These are phyloP conservation scores for Cenopis cana DNA, from an alignment of 2,888 invertebrate genomes.

Conservation along the genomic window DNA sequence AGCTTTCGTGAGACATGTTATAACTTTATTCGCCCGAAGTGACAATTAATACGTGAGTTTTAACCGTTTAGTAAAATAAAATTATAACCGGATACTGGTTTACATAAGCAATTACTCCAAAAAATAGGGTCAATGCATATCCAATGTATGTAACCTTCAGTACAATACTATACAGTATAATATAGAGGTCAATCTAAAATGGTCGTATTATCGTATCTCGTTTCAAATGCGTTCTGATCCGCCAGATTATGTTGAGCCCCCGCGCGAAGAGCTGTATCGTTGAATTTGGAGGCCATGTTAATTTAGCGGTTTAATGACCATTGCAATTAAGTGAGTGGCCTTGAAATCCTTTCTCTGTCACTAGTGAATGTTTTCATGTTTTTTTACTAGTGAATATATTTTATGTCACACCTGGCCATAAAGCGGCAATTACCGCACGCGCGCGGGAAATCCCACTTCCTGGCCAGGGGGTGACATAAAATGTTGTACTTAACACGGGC, in stretches of 20 bases:
- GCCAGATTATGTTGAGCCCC: conserved; percentile 15
- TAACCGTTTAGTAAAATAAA: too few relatives aligned
- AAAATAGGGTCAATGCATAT: conserved; percentile 11
- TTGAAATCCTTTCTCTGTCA: conserved; percentile 39
- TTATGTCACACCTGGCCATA: too few relatives aligned
- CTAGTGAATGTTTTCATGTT: conserved; percentile 18
- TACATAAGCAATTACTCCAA: conserved; percentile 19
- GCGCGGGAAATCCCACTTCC: too few relatives aligned
- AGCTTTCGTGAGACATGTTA: too few relatives aligned
- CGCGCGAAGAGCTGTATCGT: neutral
- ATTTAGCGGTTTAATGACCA: conserved; percentile 22
- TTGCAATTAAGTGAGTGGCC: conserved; percentile 27
- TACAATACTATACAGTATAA: neutral
- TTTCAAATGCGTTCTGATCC: conserved; percentile 18
- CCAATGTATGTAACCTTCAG: conserved; percentile 8
- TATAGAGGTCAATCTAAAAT: neutral
- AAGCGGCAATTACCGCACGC: too few relatives aligned
- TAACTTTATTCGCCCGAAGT: too few relatives aligned
- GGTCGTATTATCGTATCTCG: conserved; percentile 26
- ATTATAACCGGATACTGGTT: conserved; percentile 16
- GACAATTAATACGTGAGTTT: too few relatives aligned
- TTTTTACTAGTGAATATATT: conserved; percentile 1
- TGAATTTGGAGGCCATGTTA: neutral
- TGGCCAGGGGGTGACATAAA: too few relatives aligned
- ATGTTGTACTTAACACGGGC: too few relatives aligned